Evolutionary conservation across 2,113 vertebrate genomes (phyloP).

Genomic region (Mus musculus): DNA sequence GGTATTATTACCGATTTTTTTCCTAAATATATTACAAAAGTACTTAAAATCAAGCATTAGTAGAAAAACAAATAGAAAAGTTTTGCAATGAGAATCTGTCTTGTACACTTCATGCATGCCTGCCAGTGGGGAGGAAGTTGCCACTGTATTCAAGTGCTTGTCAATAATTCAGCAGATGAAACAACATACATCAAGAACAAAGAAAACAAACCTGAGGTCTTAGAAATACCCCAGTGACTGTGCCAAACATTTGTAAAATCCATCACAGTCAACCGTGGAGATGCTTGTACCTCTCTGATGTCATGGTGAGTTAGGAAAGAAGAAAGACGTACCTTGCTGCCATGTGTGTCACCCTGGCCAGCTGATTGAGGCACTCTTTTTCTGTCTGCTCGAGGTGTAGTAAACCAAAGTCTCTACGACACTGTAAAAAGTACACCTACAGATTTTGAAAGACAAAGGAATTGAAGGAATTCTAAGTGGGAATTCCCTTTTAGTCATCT

Average conservation of each 20-base stretch:
- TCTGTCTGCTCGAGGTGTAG: constrained; percentile 74
- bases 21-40: not conserved
- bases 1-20: constrained; percentile 4
- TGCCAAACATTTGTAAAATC: not conserved
- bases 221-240: constrained; percentile 15
- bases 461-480: constrained; percentile 33
- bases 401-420: constrained; percentile 70
- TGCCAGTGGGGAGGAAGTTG: constrained; percentile 15
- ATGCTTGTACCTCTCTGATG: not conserved
- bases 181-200: not conserved
- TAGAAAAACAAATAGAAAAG: constrained; percentile 40
- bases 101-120: not conserved
- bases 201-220: constrained; percentile 35
- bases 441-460: constrained; percentile 64
- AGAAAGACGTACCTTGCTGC: constrained; percentile 43
- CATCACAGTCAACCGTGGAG: not conserved
- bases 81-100: constrained; percentile 25
- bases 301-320: constrained; percentile 34
- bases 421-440: constrained; percentile 72
- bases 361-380: constrained; percentile 79
- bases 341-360: constrained; percentile 61
- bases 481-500: constrained; percentile 18
- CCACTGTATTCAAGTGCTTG: not conserved
- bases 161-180: not conserved
- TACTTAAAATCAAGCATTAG: constrained; percentile 53